phyloP scores from a whole-genome alignment of 2,113 vertebrate genomes.

The Dromaius novaehollandiae region DNA sequence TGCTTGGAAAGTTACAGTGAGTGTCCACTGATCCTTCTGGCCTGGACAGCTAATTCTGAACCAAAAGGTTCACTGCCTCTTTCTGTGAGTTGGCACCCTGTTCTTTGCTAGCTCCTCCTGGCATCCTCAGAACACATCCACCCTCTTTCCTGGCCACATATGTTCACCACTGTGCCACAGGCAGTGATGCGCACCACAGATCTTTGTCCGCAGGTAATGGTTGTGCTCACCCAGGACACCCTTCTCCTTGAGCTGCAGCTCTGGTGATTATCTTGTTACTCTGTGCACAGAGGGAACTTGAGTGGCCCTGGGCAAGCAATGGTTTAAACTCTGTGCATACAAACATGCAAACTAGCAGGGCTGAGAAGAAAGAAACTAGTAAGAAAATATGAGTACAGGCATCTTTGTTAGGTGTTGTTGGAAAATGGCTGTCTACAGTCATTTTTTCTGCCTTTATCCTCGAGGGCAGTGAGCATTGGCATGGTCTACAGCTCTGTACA shows the following conservation, averaged over 20 bases:
- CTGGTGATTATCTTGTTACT: neutral
- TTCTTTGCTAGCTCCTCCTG: neutral
- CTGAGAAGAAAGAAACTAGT: neutral
- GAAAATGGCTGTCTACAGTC: neutral
- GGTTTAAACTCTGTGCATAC: neutral
- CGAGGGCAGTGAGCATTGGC: neutral
- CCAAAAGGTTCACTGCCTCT: neutral
- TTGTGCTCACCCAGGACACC: rapidly evolving
- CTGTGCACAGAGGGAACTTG: too few species aligned
- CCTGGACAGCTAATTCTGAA: neutral
- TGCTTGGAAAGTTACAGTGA: rapidly evolving
- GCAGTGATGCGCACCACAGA: neutral
- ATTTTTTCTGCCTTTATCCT: neutral
- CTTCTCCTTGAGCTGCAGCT: rapidly evolving
- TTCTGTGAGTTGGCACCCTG: neutral
- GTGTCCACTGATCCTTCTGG: neutral
- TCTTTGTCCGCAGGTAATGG: neutral
- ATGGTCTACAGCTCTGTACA: rapidly evolving
- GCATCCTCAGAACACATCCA: neutral
- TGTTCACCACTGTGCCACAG: neutral
- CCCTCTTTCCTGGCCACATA: rapidly evolving
- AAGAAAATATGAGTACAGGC: neutral
- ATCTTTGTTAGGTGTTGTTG: neutral
- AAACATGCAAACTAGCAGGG: rapidly evolving
- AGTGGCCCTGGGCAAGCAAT: neutral